Evolutionary conservation across 2,888 invertebrate genomes (phyloP), one percentile per base, ranked within the genome.

Genomic region (Drosophila quinaria): DNA sequence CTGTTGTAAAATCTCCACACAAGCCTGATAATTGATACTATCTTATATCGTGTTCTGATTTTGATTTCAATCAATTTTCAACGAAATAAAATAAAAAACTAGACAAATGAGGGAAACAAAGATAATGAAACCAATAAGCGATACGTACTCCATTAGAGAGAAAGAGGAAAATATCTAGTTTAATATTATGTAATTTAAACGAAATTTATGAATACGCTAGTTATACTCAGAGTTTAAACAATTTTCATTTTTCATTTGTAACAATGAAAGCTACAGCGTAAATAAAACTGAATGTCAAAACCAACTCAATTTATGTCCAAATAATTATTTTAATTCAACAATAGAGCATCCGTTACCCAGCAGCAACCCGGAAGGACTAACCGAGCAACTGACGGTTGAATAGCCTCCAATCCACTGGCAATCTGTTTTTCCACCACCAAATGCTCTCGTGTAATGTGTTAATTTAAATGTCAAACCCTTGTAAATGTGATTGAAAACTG

Each of bases 181-280:
- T 87, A 86, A 87, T 86, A 87, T 81, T 84, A 88, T 86, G 87
- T 86, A 89, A 89, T 86, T 87, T 89, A 86, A 88, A 85, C 70
- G 70, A 87, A 86, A 83, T 86, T 88, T 70, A 87, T 85, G 52
- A 85, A 81, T 87, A 87, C 69, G 78, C 74, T 86, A 84, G 87
- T 84, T 86, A 80, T 86, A 86, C 80, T 83, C 81, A 67, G 72
- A 72, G 58, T 72, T 72, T 22, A 78, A 77, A 68, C 22, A 78
- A 83, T 72, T 70, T 75, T 83, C 72, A 67, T 81, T 70, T 84
- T 88, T 87, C 87, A 88, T 84, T 73, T 89, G 75, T 88, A 81
- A 70, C 70, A 75, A 87, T 86, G 87, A 86, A 83, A 71, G 73
- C 72, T 75, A 80, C 87, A 83, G 81, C 79, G 79, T 80, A 80